Conservation (phyloP, 2,113 vertebrate genomes). For the Grantiella picta region DNA sequence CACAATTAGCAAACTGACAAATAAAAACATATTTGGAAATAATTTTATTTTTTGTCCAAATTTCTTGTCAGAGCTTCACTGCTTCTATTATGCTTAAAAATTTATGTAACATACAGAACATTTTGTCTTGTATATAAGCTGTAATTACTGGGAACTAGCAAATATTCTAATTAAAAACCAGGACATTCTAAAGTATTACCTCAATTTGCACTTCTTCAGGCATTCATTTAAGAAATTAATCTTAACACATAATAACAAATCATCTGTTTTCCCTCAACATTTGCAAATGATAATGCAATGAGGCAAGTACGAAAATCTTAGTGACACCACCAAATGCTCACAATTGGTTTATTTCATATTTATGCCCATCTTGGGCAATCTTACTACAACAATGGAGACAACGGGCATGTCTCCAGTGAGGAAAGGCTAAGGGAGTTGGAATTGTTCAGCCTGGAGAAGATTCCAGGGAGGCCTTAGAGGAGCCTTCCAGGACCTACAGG, state of each 20-base stretch:
- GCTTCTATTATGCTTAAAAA: neutral
- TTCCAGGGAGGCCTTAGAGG: neutral
- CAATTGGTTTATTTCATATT: neutral
- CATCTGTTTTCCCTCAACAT: neutral
- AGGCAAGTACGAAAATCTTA: neutral
- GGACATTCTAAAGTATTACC: neutral
- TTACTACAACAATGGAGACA: neutral
- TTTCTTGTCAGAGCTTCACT: neutral
- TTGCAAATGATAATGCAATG: neutral
- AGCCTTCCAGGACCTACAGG: neutral
- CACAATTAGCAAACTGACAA: neutral
- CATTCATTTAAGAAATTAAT: neutral
- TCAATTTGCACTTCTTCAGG: neutral
- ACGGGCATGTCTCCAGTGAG: rapidly evolving
- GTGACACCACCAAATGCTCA: neutral
- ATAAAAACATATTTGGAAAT: neutral
- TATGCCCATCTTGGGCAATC: neutral
- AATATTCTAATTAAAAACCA: neutral
- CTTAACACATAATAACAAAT: neutral
- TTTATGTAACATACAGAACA: neutral
- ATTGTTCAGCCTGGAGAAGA: neutral
- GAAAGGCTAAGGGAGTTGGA: neutral
- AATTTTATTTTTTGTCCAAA: neutral
- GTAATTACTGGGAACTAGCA: neutral
- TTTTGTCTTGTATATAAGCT: neutral